These are phyloP conservation scores for Protomyctophum bolini DNA, from an alignment of 2,113 vertebrate genomes.

Conservation along the genomic window DNA sequence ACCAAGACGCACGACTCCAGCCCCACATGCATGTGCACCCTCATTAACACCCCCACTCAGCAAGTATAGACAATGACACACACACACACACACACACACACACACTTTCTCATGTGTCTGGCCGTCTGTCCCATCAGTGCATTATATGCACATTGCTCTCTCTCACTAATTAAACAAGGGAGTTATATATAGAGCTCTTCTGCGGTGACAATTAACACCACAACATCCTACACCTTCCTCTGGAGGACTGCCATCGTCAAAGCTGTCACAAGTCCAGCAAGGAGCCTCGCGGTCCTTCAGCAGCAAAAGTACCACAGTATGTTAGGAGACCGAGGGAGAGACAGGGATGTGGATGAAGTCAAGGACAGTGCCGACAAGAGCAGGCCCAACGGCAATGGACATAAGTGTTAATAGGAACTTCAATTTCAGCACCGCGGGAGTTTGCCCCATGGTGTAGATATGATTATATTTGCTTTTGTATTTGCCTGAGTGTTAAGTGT, in stretches of 20 bases:
- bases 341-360: constrained; percentile 53
- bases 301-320: constrained; percentile 49
- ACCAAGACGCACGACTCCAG: constrained; percentile 67
- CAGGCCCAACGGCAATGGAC: constrained; percentile 4
- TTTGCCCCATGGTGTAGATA: constrained; percentile 53
- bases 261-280: constrained; percentile 61
- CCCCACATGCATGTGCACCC: constrained; percentile 51
- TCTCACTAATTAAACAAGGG: constrained; percentile 74
- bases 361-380: constrained; percentile 55
- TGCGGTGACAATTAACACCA: constrained; percentile 48
- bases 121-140: constrained; percentile 67
- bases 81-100: not conserved
- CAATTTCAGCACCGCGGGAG: too few relatives aligned
- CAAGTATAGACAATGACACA: constrained; percentile 7
- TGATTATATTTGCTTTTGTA: too few relatives aligned
- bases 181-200: constrained; percentile 70
- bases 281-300: constrained; percentile 47
- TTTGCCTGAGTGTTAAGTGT: too few relatives aligned
- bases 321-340: constrained; percentile 43
- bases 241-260: constrained; percentile 62
- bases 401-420: too few relatives aligned
- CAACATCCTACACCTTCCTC: constrained; percentile 43
- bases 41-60: constrained; percentile 54
- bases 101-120: constrained; percentile 19
- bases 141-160: constrained; percentile 59